Conservation (phyloP, 2,113 vertebrate species). For the Dipodomys ordii region DNA sequence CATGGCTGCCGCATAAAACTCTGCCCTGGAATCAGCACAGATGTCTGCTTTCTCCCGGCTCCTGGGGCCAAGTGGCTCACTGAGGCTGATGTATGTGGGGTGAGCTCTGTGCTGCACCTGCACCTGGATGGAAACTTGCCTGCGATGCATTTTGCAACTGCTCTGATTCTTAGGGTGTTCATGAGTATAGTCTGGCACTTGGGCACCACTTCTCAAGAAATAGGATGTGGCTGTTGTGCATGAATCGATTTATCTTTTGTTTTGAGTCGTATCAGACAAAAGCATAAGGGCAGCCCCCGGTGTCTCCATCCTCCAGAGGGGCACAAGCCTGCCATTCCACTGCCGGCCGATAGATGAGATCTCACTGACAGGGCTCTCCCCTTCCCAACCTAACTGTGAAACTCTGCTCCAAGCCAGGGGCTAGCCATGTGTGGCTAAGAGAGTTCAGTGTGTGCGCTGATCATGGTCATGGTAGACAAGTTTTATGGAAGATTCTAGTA, state of each 20-base stretch:
- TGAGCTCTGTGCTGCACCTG: accelerated
- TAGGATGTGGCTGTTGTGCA: neutral
- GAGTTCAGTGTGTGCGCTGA: neutral
- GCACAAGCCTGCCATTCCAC: accelerated
- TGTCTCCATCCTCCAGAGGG: neutral
- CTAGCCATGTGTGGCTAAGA: neutral
- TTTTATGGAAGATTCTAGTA: accelerated
- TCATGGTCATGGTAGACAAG: neutral
- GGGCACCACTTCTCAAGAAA: slow-evolving; percentile 22
- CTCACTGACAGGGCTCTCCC: neutral
- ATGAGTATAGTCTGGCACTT: neutral
- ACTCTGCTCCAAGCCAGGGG: neutral
- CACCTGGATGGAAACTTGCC: neutral
- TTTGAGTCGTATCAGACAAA: neutral
- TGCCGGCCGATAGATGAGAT: neutral
- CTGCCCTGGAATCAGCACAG: neutral
- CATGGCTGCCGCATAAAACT: neutral
- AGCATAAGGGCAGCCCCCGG: neutral
- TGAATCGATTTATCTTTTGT: neutral
- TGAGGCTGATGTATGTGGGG: accelerated
- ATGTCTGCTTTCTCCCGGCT: neutral
- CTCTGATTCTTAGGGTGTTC: neutral
- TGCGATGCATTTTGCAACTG: neutral
- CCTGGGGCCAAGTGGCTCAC: neutral
- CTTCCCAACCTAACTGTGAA: neutral